Conservation (phyloP, 2,797 vertebrate genomes). For the Platalea minor region DNA sequence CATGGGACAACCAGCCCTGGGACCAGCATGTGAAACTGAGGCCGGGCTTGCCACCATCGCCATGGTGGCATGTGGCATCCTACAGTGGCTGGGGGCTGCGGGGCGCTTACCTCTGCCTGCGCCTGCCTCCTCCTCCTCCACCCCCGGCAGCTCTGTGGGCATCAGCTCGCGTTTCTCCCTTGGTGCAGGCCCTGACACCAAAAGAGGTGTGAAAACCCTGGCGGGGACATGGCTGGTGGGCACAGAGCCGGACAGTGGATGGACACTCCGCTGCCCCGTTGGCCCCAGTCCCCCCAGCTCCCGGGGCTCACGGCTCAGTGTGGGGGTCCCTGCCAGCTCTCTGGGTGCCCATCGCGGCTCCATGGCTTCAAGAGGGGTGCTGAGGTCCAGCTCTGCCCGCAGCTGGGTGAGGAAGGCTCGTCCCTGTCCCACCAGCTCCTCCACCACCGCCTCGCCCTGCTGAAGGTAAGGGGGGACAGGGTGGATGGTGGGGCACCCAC, state of each 20-base stretch:
- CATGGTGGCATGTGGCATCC: not conserved
- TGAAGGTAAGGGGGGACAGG: not conserved
- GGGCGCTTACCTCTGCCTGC: not conserved
- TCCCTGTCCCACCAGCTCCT: conserved; percentile 74
- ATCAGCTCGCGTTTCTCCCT: conserved; percentile 37
- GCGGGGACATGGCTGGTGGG: rapidly evolving
- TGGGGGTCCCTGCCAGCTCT: rapidly evolving
- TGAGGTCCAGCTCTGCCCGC: conserved; percentile 69
- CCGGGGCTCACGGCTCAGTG: not conserved
- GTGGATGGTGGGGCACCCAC: not conserved
- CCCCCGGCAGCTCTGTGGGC: not conserved
- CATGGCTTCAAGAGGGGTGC: not conserved
- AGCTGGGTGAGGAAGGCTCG: conserved; percentile 72
- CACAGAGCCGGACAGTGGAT: rapidly evolving
- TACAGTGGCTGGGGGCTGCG: rapidly evolving
- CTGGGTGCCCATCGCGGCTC: rapidly evolving
- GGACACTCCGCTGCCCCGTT: rapidly evolving
- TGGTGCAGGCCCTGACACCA: rapidly evolving
- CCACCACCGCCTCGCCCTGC: conserved; percentile 71
- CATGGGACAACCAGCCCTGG: not conserved
- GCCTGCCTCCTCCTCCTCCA: not conserved
- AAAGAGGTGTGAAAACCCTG: not conserved
- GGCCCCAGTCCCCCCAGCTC: not conserved
- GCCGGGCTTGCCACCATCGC: not conserved
- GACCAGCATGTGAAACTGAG: rapidly evolving